Evolutionary conservation across 2,888 invertebrate species (phyloP).

Genomic region (Mactromeris polynyma): DNA sequence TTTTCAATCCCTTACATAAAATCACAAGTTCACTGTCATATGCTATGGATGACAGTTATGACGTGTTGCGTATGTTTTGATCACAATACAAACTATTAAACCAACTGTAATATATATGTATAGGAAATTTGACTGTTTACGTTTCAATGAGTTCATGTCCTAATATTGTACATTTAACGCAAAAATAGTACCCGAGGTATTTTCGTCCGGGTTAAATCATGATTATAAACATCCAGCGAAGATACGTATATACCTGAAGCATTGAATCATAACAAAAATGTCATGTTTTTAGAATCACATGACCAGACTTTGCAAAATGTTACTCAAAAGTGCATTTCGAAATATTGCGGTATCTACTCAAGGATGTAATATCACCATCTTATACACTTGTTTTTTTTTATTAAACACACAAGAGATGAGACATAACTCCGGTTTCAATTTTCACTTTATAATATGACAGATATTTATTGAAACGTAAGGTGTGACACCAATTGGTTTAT

Average conservation of each 20-base stretch:
- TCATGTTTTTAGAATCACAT: constrained; percentile 14
- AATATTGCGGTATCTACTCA: background rate
- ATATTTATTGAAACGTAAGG: no score
- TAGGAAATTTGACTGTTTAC: background rate
- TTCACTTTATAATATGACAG: no score
- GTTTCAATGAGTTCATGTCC: background rate
- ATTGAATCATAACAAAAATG: constrained; percentile 10
- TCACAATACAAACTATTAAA: background rate
- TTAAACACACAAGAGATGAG: no score
- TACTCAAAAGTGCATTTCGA: background rate
- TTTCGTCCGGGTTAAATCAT: background rate
- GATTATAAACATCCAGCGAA: background rate
- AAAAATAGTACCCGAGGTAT: background rate
- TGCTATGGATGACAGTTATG: background rate
- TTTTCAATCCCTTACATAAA: background rate
- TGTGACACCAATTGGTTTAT: no score
- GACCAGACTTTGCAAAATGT: background rate
- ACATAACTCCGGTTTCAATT: no score
- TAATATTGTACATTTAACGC: constrained; percentile 12
- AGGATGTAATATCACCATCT: background rate
- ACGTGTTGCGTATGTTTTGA: background rate
- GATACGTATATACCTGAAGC: background rate
- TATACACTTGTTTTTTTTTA: no score
- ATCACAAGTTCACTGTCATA: background rate
- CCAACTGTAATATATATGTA: background rate